Base-by-base conservation (phyloP, 2,888 invertebrate species). In the Agrochola litura region DNA sequence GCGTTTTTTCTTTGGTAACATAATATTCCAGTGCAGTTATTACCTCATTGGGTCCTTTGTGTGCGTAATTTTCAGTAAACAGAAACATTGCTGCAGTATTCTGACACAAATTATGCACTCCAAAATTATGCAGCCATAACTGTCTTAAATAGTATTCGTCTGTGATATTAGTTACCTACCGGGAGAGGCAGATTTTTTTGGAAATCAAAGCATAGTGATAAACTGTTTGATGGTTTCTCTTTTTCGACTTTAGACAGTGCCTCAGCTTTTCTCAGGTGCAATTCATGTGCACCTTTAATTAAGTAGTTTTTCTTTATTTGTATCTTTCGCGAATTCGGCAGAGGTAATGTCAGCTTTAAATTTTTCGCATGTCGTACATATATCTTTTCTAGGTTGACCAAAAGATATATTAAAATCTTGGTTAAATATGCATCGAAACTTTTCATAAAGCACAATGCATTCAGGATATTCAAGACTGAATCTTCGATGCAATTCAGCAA, bases 381-480 rank as follows among this genome's bases (percentile, higher is more conserved):
- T 56, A 56, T 22, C 54, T 56, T 56, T 56, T 22, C 54, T 22
- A 12, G 54, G 54, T 56, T 56, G 54, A 5, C 54, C 54, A 60
- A 60, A 60, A 25, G 60, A 60, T 25, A 25, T 60, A 60, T 60
- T 60, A 60, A 60, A 25, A 60, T 60, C 60, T 16, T 60, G 25
- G 16, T 60, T 60, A 60, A 60, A 60, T 60, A 60, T 25, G 8
- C 60, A 60, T 60, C 60, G 6, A 60, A 60, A 25, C 25, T 60
- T 60, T 60, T 60, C 60, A 60, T 60, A 60, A n/a, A n/a, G n/a
- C n/a, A 56, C 54, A n/a, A 12, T n/a, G 54, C 54, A 56, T 22
- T 56, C 54, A 56, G 10, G 52, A 52, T 52, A 52, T 19, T 52
- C 52, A 52, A 52, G 19, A 52, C 19, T 19, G 19, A 19, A 52